These are phyloP conservation scores for Lydus trimaculatus DNA, from an alignment of 2,888 invertebrate genomes.

Conservation along the genomic window DNA sequence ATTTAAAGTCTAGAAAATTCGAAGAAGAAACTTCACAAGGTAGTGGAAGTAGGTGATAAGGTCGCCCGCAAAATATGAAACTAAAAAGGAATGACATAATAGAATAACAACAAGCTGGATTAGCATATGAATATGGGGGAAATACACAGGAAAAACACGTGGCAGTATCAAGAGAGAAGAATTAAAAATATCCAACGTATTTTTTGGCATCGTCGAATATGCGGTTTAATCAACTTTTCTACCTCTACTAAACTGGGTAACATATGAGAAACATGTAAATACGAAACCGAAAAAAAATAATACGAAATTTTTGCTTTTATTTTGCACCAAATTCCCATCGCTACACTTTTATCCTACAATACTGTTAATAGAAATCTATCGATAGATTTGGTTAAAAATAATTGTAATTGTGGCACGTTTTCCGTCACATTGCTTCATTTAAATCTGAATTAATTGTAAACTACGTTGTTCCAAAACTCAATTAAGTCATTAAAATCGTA, in stretches of 20 bases:
- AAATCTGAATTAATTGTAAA: constrained; percentile 24
- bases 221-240: too few species aligned
- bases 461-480: constrained; percentile 23
- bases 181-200: neutral
- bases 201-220: too few species aligned
- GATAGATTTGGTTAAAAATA: neutral
- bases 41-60: neutral
- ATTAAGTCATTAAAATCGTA: constrained; percentile 27
- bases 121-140: neutral
- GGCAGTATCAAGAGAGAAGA: neutral
- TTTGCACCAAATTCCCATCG: neutral
- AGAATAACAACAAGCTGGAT: neutral
- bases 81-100: neutral
- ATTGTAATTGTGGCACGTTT: neutral
- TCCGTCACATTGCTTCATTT: constrained; percentile 13
- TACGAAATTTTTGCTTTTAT: neutral
- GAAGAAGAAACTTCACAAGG: neutral
- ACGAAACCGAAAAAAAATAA: too few species aligned
- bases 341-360: neutral
- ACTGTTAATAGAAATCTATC: neutral
- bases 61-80: neutral
- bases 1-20: neutral
- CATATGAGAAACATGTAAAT: too few species aligned
- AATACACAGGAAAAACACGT: neutral
- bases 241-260: too few species aligned